Evolutionary conservation across 2,888 invertebrate species (phyloP).

Genomic region (Periphyllus acericola): DNA sequence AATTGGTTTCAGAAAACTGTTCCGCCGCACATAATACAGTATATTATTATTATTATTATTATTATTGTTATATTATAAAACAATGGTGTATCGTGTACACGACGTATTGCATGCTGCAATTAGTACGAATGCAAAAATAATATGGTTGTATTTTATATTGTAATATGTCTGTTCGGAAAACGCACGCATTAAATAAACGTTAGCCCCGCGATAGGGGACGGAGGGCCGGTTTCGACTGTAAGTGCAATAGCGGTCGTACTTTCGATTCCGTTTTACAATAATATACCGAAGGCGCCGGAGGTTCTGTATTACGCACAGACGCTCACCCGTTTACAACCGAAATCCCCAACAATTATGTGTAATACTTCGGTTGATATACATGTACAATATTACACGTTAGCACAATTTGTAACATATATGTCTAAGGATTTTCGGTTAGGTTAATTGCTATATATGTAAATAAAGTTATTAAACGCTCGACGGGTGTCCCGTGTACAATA

Average conservation of each 20-base stretch:
- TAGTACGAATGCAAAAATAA: no score
- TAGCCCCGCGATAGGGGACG: not conserved
- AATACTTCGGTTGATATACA: not conserved
- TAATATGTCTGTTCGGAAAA: no score
- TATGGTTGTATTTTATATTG: no score
- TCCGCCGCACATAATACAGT: no score
- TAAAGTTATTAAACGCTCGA: not conserved
- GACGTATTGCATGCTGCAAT: no score
- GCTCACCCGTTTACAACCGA: not conserved
- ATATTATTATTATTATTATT: no score
- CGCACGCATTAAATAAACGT: not conserved
- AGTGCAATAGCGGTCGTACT: not conserved
- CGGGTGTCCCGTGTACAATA: not conserved
- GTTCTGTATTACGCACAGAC: not conserved
- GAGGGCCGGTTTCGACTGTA: not conserved
- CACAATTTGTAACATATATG: no score
- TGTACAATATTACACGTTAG: no score
- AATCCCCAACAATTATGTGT: not conserved
- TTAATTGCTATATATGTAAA: not conserved
- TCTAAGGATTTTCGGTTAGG: not conserved
- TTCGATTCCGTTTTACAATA: not conserved
- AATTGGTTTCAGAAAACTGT: no score
- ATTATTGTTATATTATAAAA: no score
- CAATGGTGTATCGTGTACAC: no score
- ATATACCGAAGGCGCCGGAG: not conserved